phyloP scores from a whole-genome alignment of 1,140 invertebrate genomes.

The Carcinoscorpius rotundicauda region DNA sequence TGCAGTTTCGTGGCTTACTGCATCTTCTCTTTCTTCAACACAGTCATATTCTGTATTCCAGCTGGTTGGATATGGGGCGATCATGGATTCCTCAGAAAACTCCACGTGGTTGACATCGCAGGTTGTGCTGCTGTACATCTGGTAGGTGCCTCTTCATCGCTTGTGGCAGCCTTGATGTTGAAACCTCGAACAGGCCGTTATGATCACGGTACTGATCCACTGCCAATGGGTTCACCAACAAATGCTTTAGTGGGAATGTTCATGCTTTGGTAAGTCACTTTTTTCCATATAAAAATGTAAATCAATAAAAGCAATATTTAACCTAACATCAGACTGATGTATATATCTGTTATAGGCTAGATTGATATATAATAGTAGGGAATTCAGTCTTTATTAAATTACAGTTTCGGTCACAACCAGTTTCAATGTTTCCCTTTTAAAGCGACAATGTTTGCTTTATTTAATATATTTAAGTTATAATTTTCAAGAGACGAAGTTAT shows the following conservation, averaged over 20 bases:
- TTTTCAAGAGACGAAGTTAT: too few relatives aligned
- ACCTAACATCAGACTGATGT: too few relatives aligned
- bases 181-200: conserved; percentile 76
- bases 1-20: conserved; percentile 85
- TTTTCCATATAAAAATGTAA: too few relatives aligned
- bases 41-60: conserved; percentile 78
- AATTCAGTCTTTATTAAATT: too few relatives aligned
- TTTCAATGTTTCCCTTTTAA: too few relatives aligned
- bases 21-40: conserved; percentile 77
- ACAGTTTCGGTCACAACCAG: too few relatives aligned
- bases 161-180: conserved; percentile 77
- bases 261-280: conserved; percentile 56
- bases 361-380: too few relatives aligned
- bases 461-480: too few relatives aligned
- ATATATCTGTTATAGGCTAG: too few relatives aligned
- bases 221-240: conserved; percentile 72
- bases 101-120: conserved; percentile 76
- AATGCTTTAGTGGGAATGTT: conserved; percentile 85
- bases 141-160: conserved; percentile 59
- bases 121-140: conserved; percentile 64
- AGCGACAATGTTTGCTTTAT: too few relatives aligned
- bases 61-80: conserved; percentile 83
- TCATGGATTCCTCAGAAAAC: conserved; percentile 63
- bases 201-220: conserved; percentile 51
- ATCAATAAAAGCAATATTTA: too few relatives aligned